Evolutionary conservation across 2,113 vertebrate genomes (phyloP), one percentile per base, ranked within the genome.

Genomic region (Galemys pyrenaicus): DNA sequence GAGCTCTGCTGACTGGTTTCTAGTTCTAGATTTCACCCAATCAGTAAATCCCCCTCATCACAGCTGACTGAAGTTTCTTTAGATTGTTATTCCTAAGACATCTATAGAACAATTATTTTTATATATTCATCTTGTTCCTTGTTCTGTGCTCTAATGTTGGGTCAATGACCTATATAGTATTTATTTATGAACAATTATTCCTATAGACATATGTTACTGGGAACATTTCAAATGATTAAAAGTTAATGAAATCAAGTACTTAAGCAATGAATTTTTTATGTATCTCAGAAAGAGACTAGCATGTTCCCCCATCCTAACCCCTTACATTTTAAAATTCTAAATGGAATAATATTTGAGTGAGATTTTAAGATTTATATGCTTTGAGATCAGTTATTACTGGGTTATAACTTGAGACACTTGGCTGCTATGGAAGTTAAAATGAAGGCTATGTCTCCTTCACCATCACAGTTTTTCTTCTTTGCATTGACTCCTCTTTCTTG

Each of bases 291-390:
- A 86, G 62, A 89, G 37, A 67, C 16, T 28, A 74, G 8, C 5
- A 35, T 56, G 13, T 64, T 70, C 58, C 7, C 44, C 9, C 37
- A 51, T 28, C 39, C 86, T 22, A 78, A 73, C 4, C 28, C 19
- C n/a, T 81, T 64, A 39, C 13, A 78, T 77, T 60, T 74, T 20
- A 89, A 91, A 87, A 93, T 68, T 78, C 68, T 89, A 96, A 35
- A 16, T 56, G 44, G 39, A 92, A 78, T 60, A 41, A 37, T 24
- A 64, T 54, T 89, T 88, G 44, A 88, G 4, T 46, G 10, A 62
- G 94, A 10, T 85, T 87, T 91, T 78, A 46, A 89, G 82, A 89
- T 39, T 46, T 44, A 6, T 67, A 10, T 82, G 58, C n/a, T 84
- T 89, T 39, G 16, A 49, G 54, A 9, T 90, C 37, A 71, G 20